Percentiles rank a stretch among this genome's conserved stretches.
These are phyloP conservation scores for Dipodomys ordii DNA, from an alignment of 2,113 vertebrate genomes.

Conservation along the genomic window DNA sequence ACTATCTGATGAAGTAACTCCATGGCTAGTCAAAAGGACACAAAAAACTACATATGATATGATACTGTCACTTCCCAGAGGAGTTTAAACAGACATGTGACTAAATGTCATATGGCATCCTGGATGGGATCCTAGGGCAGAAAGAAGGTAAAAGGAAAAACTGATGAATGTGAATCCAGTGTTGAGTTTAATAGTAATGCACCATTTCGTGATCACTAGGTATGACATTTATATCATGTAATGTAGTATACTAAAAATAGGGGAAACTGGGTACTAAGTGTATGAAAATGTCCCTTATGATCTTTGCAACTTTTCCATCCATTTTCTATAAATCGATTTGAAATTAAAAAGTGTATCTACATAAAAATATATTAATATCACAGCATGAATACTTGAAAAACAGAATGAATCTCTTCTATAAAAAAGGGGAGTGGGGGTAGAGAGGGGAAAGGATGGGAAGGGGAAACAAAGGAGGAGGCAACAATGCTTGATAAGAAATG, in stretches of 20 bases:
- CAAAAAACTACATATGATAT: not conserved
- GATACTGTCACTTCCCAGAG: not conserved
- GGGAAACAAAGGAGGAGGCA: no score
- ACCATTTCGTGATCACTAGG: not conserved
- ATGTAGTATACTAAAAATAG: not conserved
- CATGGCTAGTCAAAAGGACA: not conserved
- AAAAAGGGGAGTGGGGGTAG: not conserved
- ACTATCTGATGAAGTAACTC: not conserved
- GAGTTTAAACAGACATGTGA: not conserved
- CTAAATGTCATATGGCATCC: not conserved
- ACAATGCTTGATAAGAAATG: no score
- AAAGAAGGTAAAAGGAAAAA: not conserved
- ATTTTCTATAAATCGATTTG: not conserved
- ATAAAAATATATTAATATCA: not conserved
- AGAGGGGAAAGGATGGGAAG: no score
- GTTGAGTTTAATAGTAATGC: not conserved
- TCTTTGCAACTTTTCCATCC: not conserved
- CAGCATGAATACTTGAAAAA: not conserved
- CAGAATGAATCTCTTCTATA: not conserved
- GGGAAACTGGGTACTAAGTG: not conserved
- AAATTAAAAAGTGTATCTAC: not conserved
- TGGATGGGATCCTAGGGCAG: not conserved
- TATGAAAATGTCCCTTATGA: not conserved
- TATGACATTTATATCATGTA: not conserved
- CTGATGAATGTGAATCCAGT: not conserved